Percentiles rank a stretch among this genome's conserved stretches.
Conservation (phyloP, 2,888 invertebrate species). For the Busseola fusca region DNA sequence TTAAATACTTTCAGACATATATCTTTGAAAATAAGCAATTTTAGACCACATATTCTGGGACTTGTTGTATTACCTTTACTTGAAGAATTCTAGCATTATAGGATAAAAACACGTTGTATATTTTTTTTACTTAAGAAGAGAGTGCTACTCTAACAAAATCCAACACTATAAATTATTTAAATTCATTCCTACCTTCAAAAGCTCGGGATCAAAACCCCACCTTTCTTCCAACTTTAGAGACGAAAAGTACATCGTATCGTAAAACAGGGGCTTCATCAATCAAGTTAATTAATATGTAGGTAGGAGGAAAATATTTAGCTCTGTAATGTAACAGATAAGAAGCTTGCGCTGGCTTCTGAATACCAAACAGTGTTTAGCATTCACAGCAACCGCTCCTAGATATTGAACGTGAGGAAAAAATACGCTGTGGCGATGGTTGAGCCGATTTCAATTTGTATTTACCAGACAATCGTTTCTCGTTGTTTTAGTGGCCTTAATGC, state of each 20-base stretch:
- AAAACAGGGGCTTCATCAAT: constrained; percentile 62
- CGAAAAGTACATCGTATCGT: constrained; percentile 57
- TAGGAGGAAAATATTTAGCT: constrained; percentile 70
- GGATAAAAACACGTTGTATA: too few species aligned
- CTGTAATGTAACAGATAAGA: constrained; percentile 72
- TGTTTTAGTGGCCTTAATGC: constrained; percentile 55
- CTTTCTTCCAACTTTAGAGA: constrained; percentile 53
- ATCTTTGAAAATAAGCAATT: too few species aligned
- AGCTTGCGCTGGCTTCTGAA: constrained; percentile 63
- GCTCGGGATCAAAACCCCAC: constrained; percentile 49
- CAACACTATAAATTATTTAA: constrained; percentile 43
- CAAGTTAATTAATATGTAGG: constrained; percentile 71
- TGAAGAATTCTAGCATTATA: too few species aligned
- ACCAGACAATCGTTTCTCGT: constrained; percentile 62
- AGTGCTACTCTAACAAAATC: constrained; percentile 11
- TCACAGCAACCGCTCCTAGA: constrained; percentile 61
- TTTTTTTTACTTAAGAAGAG: neutral
- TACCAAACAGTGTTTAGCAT: constrained; percentile 69
- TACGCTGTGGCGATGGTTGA: constrained; percentile 57
- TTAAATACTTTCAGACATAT: too few species aligned
- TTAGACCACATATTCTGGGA: too few species aligned
- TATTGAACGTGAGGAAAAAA: constrained; percentile 71
- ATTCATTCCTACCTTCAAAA: constrained; percentile 37
- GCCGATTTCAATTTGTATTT: constrained; percentile 66
- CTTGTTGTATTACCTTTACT: too few species aligned